Conservation (phyloP, 2,888 invertebrate genomes). For the Epinotia brunnichana region DNA sequence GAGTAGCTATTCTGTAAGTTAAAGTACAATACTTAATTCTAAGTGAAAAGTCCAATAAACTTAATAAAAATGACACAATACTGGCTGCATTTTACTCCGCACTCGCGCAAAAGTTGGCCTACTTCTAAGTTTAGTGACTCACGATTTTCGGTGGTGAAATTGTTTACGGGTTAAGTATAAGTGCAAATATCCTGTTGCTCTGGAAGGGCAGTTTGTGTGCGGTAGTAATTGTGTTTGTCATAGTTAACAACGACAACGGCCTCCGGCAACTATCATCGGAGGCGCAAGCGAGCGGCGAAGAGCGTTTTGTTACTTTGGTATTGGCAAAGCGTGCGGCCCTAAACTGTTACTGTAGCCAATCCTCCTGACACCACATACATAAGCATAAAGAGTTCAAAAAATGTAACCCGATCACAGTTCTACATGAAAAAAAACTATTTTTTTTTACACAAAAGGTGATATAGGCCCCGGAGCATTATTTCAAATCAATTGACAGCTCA, state of each 20-base stretch:
- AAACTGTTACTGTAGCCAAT: too few relatives aligned
- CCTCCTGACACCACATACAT: too few relatives aligned
- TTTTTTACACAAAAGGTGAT: too few relatives aligned
- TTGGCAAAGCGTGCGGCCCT: too few relatives aligned
- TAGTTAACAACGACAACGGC: constrained; percentile 66
- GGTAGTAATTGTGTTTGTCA: constrained; percentile 70
- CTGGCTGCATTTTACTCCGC: constrained; percentile 8
- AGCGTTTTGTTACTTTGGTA: background rate
- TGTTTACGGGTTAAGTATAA: constrained; percentile 21
- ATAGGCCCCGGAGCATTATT: too few relatives aligned
- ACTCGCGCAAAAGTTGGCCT: background rate
- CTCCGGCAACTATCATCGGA: constrained; percentile 52
- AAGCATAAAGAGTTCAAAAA: too few relatives aligned
- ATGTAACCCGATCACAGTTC: too few relatives aligned
- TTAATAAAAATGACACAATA: background rate
- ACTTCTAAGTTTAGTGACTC: background rate
- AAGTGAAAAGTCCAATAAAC: background rate
- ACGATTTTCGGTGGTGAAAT: constrained; percentile 3
- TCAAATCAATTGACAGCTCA: too few relatives aligned
- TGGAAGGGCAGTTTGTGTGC: constrained; percentile 52
- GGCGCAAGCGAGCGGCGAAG: background rate
- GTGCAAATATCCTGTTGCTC: constrained; percentile 38
- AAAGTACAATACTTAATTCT: constrained; percentile 1
- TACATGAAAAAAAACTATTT: too few relatives aligned
- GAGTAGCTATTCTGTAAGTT: background rate